Evolutionary conservation across 2,888 invertebrate species (phyloP).

Genomic region (Tiliacea aurago): DNA sequence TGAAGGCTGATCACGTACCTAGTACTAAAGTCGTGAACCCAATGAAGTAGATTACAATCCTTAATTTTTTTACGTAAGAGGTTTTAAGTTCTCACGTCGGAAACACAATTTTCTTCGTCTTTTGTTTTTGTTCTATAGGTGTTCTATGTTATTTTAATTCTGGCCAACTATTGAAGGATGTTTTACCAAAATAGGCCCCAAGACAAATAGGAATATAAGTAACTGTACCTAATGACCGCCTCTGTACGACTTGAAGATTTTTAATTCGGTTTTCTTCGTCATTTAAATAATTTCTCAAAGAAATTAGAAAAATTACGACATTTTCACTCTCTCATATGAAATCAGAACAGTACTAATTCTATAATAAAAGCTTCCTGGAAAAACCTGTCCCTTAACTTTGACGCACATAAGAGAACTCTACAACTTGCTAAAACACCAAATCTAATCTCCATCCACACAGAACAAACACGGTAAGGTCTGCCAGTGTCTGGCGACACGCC

Average conservation of each 20-base stretch:
- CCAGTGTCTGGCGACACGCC: constrained; percentile 66
- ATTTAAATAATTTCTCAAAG: not conserved
- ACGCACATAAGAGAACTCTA: constrained; percentile 8
- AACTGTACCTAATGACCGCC: too few species aligned
- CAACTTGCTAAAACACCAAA: constrained; percentile 47
- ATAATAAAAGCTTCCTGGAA: not conserved
- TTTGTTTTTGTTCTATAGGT: not conserved
- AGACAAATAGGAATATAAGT: too few species aligned
- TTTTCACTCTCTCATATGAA: not conserved
- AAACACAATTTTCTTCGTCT: not conserved
- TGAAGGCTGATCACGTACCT: not conserved
- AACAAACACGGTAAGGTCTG: constrained; percentile 50
- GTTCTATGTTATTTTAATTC: not conserved
- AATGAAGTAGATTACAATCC: too few species aligned
- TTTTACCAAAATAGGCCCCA: not conserved
- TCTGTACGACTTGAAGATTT: too few species aligned
- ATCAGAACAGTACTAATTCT: not conserved
- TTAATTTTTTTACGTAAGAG: not conserved
- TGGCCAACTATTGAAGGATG: not conserved
- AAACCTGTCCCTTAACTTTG: not conserved
- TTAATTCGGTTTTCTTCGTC: too few species aligned
- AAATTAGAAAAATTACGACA: not conserved
- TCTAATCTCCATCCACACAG: constrained; percentile 54
- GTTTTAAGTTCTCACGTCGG: not conserved
- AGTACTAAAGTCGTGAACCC: too few species aligned